phyloP scores from a whole-genome alignment of 2,113 vertebrate genomes.

The Lanius collurio region DNA sequence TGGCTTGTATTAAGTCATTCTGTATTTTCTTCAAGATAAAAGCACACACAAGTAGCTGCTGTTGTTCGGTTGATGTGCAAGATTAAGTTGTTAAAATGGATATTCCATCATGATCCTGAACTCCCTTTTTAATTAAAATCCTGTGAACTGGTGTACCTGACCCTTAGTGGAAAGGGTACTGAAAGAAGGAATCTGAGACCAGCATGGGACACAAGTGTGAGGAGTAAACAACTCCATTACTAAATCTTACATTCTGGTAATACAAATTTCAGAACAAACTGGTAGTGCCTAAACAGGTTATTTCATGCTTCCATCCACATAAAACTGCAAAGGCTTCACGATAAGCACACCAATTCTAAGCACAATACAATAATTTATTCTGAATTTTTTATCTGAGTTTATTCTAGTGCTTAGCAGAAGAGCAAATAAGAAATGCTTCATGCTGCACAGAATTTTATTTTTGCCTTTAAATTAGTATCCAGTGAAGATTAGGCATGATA shows the following conservation, averaged over 20 bases:
- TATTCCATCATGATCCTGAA: neutral
- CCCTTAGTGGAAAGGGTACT: neutral
- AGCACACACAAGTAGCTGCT: neutral
- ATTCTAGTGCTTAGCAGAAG: neutral
- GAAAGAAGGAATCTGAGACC: neutral
- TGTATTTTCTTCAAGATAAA: neutral
- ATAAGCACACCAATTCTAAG: neutral
- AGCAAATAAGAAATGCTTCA: neutral
- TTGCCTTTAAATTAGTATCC: neutral
- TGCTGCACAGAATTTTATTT: neutral
- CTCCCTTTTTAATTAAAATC: neutral
- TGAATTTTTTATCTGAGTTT: neutral
- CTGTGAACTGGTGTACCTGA: neutral
- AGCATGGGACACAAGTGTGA: neutral
- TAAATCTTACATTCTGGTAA: neutral
- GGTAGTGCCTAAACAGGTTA: neutral
- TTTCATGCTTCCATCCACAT: neutral
- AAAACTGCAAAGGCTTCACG: neutral
- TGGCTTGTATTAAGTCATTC: neutral
- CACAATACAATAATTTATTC: neutral
- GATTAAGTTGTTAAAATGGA: neutral
- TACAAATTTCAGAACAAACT: neutral
- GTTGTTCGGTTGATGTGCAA: neutral
- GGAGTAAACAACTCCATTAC: neutral
- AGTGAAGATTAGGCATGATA: neutral